Evolutionary conservation across 2,888 invertebrate genomes (phyloP), one percentile per base, ranked within the genome.

Genomic region (Mycalesis mineus): DNA sequence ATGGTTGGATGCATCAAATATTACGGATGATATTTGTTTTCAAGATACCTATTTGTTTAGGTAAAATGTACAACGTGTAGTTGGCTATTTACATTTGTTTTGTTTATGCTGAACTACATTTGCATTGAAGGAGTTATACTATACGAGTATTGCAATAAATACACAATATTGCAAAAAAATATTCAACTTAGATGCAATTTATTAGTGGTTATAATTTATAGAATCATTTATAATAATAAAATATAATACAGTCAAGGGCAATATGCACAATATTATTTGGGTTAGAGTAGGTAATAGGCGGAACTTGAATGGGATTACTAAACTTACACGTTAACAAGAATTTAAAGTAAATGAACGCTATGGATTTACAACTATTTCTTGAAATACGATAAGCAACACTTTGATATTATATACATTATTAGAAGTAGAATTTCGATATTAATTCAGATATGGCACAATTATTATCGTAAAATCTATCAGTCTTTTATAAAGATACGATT

Each of bases 391-490:
- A 36, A 36, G 36, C 39, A 39, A 39, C 39, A 39, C 13, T 4
- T 39, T 36, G 11, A 36, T 36, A 36, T 36, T 15, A 52, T 52
- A 15, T 52, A 52, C 41, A 41, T 41, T 9, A 31, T 37, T 15
- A 40, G 9, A 28, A 62, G 58, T 55, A 59, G 44, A 55, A 60
- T 48, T 53, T 51, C 49, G 58, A 60, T 57, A 58, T 36, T 63
- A 53, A 59, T 60, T 58, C 65, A 78, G 81, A 85, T 84, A 87
- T 88, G 88, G 88, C 88, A 88, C 87, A 79, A 80, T 76, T 67
- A 80, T 75, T 67, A 77, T 73, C 75, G 74, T 87, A 84, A 79
- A 79, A 76, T 69, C 85, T 88, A 88, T 88, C 88, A 88, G 88
- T 88, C 88, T 88, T 88, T 81, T 62, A 74, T 74, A 57, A 57